Percentiles rank a stretch among this genome's conserved stretches.
Conservation (phyloP, 30 jellyfish, hydroid and myxozoan species). For the Sanderia malayensis region DNA sequence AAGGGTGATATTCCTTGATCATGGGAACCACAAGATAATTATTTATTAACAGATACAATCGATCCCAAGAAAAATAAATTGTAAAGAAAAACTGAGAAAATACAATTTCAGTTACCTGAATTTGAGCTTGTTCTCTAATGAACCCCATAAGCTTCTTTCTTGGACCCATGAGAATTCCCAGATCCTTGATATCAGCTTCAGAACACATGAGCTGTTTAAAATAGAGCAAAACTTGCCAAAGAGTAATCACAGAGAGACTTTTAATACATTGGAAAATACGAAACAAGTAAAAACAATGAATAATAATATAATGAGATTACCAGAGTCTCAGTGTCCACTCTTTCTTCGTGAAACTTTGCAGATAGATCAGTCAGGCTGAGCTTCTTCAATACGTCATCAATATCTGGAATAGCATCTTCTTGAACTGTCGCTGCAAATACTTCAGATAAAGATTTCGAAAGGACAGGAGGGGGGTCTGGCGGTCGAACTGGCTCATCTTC, state of each 20-base stretch:
- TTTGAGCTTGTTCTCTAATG: conserved; percentile 69
- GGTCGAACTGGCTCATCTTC: conserved; percentile 42
- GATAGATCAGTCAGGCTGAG: conserved; percentile 63
- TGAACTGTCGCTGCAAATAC: conserved; percentile 59
- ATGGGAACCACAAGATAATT: too few relatives aligned
- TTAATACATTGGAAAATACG: too few relatives aligned
- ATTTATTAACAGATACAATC: too few relatives aligned
- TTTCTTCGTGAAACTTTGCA: conserved; percentile 75
- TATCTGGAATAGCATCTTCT: conserved; percentile 56
- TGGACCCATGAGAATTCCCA: conserved; percentile 98
- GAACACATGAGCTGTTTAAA: conserved; percentile 77
- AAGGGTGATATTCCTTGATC: too few relatives aligned
- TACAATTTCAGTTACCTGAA: too few relatives aligned
- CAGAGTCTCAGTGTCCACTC: conserved; percentile 91
- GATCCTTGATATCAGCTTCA: conserved; percentile 93
- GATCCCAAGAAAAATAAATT: too few relatives aligned
- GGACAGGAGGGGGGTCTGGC: conserved; percentile 59
- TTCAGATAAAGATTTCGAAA: conserved; percentile 50
- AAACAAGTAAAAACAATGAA: too few relatives aligned
- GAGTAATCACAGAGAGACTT: too few relatives aligned
- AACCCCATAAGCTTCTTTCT: conserved; percentile 77
- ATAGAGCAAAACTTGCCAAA: too few relatives aligned
- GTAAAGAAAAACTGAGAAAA: too few relatives aligned
- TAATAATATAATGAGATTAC: conserved; percentile 21
- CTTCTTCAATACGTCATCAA: conserved; percentile 57